Evolutionary conservation across 2,113 vertebrate species (phyloP).

Genomic region (Hemiscyllium ocellatum): DNA sequence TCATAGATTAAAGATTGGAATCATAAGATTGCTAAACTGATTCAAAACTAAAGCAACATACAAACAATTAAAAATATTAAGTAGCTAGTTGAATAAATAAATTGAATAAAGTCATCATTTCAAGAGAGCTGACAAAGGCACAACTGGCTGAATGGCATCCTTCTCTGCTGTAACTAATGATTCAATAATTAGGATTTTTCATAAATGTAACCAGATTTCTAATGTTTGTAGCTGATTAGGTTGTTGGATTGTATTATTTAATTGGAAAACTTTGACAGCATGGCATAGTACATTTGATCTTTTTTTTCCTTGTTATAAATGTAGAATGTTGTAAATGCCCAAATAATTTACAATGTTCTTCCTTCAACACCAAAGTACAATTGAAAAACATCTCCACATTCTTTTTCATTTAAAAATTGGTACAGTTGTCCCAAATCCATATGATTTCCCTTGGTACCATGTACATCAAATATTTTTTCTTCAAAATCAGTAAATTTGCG

Average conservation of each 20-base stretch:
- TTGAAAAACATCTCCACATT: conserved; percentile 81
- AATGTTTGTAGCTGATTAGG: background rate
- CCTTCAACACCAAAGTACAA: conserved; percentile 72
- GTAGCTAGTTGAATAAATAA: background rate
- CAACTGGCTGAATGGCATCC: background rate
- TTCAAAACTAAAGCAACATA: background rate
- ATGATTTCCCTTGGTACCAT: conserved; percentile 78
- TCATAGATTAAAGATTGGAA: background rate
- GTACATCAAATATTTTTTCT: conserved; percentile 79
- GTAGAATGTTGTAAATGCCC: background rate
- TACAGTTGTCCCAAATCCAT: conserved; percentile 97
- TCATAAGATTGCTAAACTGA: background rate
- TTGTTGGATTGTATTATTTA: background rate
- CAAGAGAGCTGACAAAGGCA: background rate
- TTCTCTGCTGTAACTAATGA: background rate
- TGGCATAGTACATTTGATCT: background rate
- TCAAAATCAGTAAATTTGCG: conserved; percentile 75
- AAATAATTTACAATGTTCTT: conserved; percentile 42
- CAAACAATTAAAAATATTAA: background rate
- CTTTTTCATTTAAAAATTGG: conserved; percentile 75
- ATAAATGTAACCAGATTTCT: background rate
- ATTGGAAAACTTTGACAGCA: background rate
- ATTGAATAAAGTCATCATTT: background rate
- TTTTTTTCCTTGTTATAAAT: background rate
- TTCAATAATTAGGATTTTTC: background rate